Evolutionary conservation across 1,140 invertebrate species (phyloP).

Genomic region (Listronotus bonariensis): DNA sequence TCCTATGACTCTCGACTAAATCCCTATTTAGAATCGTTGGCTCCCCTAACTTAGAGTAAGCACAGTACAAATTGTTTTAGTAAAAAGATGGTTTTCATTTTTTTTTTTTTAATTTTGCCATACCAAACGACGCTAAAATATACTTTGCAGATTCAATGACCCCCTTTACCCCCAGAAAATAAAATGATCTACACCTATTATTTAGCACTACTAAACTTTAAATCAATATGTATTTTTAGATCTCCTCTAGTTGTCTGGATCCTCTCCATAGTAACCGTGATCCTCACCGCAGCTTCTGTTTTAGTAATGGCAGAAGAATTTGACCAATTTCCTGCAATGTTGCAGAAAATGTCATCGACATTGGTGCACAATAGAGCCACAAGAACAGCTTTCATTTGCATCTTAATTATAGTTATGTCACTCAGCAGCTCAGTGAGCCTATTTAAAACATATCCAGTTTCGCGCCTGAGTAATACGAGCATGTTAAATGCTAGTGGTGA

Average conservation of each 20-base stretch:
- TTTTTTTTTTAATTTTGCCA: too few species aligned
- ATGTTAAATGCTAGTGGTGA: not conserved
- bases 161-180: too few species aligned
- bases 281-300: constrained; percentile 70
- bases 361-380: constrained; percentile 72
- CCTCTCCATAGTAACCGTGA: constrained; percentile 67
- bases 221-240: constrained; percentile 22
- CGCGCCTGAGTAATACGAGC: not conserved
- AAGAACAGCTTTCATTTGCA: constrained; percentile 78
- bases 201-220: too few species aligned
- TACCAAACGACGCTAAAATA: too few species aligned
- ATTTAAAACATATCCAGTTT: constrained; percentile 14
- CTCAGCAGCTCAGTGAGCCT: constrained; percentile 52
- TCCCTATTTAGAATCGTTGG: too few species aligned
- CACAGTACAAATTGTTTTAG: too few species aligned
- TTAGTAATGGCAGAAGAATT: constrained; percentile 89
- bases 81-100: too few species aligned
- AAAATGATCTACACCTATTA: too few species aligned
- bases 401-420: constrained; percentile 79
- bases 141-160: too few species aligned
- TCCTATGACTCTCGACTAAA: too few species aligned
- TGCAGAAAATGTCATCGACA: constrained; percentile 73
- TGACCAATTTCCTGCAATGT: constrained; percentile 63
- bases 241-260: constrained; percentile 36
- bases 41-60: too few species aligned